These are phyloP conservation scores for Gryllus bimaculatus DNA, from an alignment of 1,140 invertebrate species.

Conservation along the genomic window DNA sequence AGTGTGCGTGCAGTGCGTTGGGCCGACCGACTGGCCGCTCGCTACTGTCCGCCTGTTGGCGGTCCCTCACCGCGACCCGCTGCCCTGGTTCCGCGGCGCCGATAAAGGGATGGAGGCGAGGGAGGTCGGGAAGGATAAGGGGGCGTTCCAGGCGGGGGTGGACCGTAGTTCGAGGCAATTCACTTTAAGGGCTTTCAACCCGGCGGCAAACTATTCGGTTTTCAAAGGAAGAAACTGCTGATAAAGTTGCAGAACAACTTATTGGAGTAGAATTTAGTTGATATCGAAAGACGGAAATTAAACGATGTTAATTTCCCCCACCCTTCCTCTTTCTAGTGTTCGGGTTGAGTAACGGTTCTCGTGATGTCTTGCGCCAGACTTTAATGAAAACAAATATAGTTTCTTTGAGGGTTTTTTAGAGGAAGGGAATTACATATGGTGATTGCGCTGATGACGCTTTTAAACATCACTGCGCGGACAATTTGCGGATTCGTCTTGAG, in stretches of 20 bases:
- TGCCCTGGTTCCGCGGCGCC: neutral
- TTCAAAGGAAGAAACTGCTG: neutral
- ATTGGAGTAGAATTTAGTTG: neutral
- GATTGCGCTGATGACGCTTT: too few species aligned
- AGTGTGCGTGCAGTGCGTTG: too few species aligned
- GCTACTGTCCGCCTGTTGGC: too few species aligned
- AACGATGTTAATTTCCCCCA: neutral
- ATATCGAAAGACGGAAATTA: neutral
- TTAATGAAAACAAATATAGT: neutral
- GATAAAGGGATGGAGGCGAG: too few species aligned
- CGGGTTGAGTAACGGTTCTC: neutral
- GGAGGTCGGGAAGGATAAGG: too few species aligned
- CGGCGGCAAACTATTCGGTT: neutral
- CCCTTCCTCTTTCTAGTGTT: too few species aligned
- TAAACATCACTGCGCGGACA: too few species aligned
- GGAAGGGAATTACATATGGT: too few species aligned
- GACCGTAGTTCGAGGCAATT: neutral
- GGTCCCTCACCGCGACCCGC: neutral
- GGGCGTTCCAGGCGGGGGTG: neutral
- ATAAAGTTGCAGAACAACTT: neutral
- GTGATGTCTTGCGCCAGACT: neutral
- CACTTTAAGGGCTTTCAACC: neutral
- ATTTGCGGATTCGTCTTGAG: too few species aligned
- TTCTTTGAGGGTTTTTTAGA: too few species aligned
- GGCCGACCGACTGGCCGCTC: too few species aligned